Evolutionary conservation across 2,113 vertebrate genomes (phyloP).

Genomic region (Procavia capensis): DNA sequence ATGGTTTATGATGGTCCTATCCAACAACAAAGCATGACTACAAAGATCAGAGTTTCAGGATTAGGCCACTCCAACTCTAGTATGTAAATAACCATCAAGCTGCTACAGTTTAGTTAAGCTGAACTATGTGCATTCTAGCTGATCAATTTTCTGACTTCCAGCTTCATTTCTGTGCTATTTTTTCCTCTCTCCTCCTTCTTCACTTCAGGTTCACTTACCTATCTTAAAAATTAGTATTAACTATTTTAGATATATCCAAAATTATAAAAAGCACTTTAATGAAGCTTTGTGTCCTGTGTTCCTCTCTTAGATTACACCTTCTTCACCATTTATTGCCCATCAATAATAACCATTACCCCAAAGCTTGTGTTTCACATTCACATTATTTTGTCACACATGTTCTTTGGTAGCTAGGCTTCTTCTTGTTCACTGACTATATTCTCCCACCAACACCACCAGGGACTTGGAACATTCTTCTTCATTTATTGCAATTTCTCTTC

Average conservation of each 20-base stretch:
- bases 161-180: background rate
- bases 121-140: background rate
- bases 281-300: background rate
- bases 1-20: background rate
- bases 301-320: rapidly evolving
- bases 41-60: background rate
- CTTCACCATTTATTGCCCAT: background rate
- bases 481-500: background rate
- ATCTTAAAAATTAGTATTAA: background rate
- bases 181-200: background rate
- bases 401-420: background rate
- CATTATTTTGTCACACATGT: background rate
- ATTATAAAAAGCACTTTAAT: background rate
- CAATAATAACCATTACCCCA: background rate
- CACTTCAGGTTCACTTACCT: background rate
- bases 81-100: background rate
- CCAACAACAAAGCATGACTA: background rate
- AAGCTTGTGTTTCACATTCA: background rate
- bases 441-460: too few species aligned
- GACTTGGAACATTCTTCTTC: background rate
- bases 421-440: background rate
- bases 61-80: background rate
- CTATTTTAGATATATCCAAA: background rate
- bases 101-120: background rate
- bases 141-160: background rate